Evolutionary conservation across 1,140 invertebrate species (phyloP).

Genomic region (Rhagoletis pomonella): DNA sequence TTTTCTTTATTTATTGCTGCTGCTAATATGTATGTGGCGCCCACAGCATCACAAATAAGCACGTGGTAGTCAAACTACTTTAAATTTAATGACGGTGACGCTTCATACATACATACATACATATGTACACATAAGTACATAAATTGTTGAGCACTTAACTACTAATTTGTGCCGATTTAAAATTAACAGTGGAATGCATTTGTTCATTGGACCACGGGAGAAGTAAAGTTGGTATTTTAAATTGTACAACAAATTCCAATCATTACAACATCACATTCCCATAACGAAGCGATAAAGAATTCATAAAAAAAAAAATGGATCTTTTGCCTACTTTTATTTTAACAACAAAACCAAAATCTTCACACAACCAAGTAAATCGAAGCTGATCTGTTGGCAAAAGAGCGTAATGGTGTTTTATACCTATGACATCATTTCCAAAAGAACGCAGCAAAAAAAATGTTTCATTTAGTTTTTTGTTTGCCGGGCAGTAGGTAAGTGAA

Average conservation of each 20-base stretch:
- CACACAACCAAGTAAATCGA: neutral
- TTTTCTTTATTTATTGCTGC: neutral
- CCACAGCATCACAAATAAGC: neutral
- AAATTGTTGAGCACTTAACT: neutral
- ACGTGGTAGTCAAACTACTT: neutral
- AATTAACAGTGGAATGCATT: no score
- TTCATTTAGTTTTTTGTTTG: neutral
- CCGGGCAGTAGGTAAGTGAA: neutral
- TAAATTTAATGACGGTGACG: neutral
- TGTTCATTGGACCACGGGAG: no score
- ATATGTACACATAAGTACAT: neutral
- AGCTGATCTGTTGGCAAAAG: neutral
- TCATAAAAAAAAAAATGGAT: neutral
- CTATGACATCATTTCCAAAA: slow-evolving; percentile 39
- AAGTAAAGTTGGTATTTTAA: no score
- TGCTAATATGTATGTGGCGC: neutral
- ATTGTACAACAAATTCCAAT: no score
- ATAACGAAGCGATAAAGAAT: neutral
- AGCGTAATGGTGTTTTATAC: neutral
- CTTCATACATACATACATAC: neutral
- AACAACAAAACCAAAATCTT: neutral
- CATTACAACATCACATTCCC: neutral
- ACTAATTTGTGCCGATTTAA: no score
- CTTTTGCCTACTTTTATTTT: slow-evolving; percentile 11
- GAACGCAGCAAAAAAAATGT: neutral